Evolutionary conservation across 30 jellyfish, hydroid and myxozoan genomes (phyloP).

Genomic region (Cassiopea xamachana): DNA sequence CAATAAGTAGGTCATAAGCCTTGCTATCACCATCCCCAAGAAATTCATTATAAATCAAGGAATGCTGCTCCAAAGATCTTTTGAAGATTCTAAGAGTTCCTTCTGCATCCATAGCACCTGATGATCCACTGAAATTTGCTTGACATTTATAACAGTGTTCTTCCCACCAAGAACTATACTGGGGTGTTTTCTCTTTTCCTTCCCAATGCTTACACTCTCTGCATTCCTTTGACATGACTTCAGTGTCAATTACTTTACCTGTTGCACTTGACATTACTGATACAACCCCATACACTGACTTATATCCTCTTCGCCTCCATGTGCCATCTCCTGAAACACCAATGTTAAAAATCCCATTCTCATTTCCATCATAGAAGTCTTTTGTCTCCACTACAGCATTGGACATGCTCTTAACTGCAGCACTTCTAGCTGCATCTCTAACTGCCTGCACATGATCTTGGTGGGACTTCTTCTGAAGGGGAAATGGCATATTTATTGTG

Average conservation of each 20-base stretch:
- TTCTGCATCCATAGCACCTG: slow-evolving; percentile 26
- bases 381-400: slow-evolving; percentile 23
- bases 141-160: not conserved
- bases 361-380: not conserved
- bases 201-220: not conserved
- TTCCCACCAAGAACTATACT: not conserved
- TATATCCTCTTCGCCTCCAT: slow-evolving; percentile 49
- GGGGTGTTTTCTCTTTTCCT: not conserved
- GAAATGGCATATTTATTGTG: slow-evolving; percentile 28
- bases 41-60: slow-evolving; percentile 23
- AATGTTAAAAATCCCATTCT: not conserved
- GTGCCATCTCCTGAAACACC: slow-evolving; percentile 56
- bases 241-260: slow-evolving; percentile 33
- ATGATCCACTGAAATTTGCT: not conserved
- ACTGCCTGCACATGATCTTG: not conserved
- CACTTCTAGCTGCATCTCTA: slow-evolving; percentile 1
- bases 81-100: slow-evolving; percentile 13
- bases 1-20: not conserved
- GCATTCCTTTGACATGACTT: slow-evolving; percentile 20
- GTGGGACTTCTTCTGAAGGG: slow-evolving; percentile 4
- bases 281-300: slow-evolving; percentile 35
- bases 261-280: slow-evolving; percentile 28
- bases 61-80: slow-evolving; percentile 2
- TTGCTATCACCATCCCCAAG: slow-evolving; percentile 23
- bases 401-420: slow-evolving; percentile 25